phyloP scores from a whole-genome alignment of 2,888 invertebrate species.

The Metopia argyrocephala region DNA sequence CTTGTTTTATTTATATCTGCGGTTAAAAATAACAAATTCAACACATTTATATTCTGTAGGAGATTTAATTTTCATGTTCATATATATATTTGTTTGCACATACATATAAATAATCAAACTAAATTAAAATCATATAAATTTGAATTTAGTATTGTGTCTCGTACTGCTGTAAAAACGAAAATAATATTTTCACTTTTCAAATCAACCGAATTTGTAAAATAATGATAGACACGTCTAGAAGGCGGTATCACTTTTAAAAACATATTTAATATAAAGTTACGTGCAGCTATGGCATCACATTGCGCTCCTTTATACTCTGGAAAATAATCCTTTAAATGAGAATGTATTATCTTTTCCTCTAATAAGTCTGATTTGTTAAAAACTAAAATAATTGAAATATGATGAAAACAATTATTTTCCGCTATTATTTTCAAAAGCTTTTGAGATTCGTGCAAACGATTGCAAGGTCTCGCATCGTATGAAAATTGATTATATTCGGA shows the following conservation, averaged over 20 bases:
- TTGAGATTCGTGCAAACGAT: slow-evolving; percentile 99
- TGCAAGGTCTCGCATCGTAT: slow-evolving; percentile 96
- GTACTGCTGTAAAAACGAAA: slow-evolving; percentile 49
- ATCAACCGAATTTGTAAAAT: slow-evolving; percentile 99
- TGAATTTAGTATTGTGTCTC: slow-evolving; percentile 47
- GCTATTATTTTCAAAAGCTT: slow-evolving; percentile 99
- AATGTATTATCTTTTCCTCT: slow-evolving; percentile 97
- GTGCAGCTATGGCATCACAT: slow-evolving; percentile 95
- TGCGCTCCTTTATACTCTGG: slow-evolving; percentile 83
- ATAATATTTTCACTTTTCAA: slow-evolving; percentile 31
- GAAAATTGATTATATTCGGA: slow-evolving; percentile 98
- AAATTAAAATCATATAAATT: slow-evolving; percentile 47
- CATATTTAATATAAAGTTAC: slow-evolving; percentile 99
- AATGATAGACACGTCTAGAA: slow-evolving; percentile 99
- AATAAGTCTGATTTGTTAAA: slow-evolving; percentile 84
- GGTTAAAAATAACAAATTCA: not conserved
- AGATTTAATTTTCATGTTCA: not conserved
- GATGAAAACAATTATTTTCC: slow-evolving; percentile 99
- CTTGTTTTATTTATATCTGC: too few species aligned
- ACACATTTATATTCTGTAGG: not conserved
- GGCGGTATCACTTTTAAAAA: slow-evolving; percentile 99
- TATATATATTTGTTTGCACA: not conserved
- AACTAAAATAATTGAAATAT: slow-evolving; percentile 98
- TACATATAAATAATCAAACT: slow-evolving; percentile 9
- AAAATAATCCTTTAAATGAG: slow-evolving; percentile 98